Conservation (phyloP, 2,888 invertebrate genomes). For the Psococerastis gibbosa region DNA sequence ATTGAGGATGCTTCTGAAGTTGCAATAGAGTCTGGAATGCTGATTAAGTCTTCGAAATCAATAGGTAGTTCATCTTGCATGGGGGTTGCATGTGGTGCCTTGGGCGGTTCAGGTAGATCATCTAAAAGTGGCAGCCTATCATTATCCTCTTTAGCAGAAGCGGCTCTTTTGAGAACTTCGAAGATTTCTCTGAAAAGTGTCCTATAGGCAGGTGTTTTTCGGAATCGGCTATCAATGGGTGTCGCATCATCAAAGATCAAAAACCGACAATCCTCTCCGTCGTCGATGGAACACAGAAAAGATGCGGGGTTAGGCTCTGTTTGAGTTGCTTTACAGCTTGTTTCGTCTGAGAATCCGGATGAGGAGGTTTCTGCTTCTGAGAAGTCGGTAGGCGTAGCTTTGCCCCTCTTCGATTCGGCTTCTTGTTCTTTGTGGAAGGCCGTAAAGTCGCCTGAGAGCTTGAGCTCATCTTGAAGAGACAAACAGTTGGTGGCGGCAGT, state of each 20-base stretch:
- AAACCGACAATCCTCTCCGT: constrained; percentile 69
- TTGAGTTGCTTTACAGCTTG: constrained; percentile 64
- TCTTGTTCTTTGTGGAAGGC: constrained; percentile 27
- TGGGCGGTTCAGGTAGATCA: constrained; percentile 29
- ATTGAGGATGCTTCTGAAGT: constrained; percentile 4
- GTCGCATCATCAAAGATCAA: constrained; percentile 68
- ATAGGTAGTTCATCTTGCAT: constrained; percentile 26
- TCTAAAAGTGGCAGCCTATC: constrained; percentile 54
- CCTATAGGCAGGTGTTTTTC: constrained; percentile 62
- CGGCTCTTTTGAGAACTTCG: constrained; percentile 61
- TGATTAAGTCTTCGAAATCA: constrained; percentile 7
- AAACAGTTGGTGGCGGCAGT: constrained; percentile 17
- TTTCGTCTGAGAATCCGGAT: constrained; percentile 69
- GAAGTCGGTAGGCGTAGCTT: constrained; percentile 54
- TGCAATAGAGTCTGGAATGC: constrained; percentile 1
- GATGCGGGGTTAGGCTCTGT: constrained; percentile 59
- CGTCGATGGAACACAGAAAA: constrained; percentile 65
- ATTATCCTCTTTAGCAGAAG: constrained; percentile 62
- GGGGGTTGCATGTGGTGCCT: constrained; percentile 49
- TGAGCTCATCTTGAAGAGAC: constrained; percentile 50
- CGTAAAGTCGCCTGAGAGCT: constrained; percentile 52
- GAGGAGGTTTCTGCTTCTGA: constrained; percentile 73
- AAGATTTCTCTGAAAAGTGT: constrained; percentile 70
- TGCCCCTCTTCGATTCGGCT: constrained; percentile 15
- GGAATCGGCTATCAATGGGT: constrained; percentile 62